Evolutionary conservation across 2,888 invertebrate genomes (phyloP).

Genomic region (Neoascia interrupta): DNA sequence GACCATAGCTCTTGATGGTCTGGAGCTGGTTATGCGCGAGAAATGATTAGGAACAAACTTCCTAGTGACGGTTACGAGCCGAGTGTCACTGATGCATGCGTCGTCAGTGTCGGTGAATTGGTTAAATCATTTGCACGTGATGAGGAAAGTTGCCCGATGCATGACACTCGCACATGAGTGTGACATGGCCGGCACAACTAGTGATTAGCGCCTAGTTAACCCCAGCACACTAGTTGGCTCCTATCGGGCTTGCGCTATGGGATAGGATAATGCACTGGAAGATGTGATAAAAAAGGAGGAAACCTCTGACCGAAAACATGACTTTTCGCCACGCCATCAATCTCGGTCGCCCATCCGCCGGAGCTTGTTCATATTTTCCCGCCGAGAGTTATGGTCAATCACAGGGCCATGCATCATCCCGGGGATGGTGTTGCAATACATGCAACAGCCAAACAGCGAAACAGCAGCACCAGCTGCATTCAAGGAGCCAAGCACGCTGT

Average conservation of each 20-base stretch:
- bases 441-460: conserved; percentile 48
- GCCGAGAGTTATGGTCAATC: conserved; percentile 66
- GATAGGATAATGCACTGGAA: conserved; percentile 4
- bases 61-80: conserved; percentile 65
- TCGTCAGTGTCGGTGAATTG: conserved; percentile 21
- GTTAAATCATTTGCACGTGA: conserved; percentile 68
- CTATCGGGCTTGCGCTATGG: background rate
- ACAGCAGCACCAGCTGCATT: conserved; percentile 51
- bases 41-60: conserved; percentile 68
- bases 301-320: conserved; percentile 39
- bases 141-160: conserved; percentile 60
- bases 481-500: conserved; percentile 10
- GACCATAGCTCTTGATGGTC: conserved; percentile 16
- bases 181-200: conserved; percentile 50
- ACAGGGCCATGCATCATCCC: conserved; percentile 63
- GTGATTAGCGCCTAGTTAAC: conserved; percentile 67
- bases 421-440: conserved; percentile 42
- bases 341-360: too few species aligned
- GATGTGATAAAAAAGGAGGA: conserved; percentile 8
- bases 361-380: conserved; percentile 57
- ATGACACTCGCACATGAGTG: conserved; percentile 69
- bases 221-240: conserved; percentile 10
- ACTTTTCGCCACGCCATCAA: conserved; percentile 62
- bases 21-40: conserved; percentile 55
- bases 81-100: conserved; percentile 68